Conservation (phyloP, 2,797 vertebrate species). For the Champsocephalus gunnari region DNA sequence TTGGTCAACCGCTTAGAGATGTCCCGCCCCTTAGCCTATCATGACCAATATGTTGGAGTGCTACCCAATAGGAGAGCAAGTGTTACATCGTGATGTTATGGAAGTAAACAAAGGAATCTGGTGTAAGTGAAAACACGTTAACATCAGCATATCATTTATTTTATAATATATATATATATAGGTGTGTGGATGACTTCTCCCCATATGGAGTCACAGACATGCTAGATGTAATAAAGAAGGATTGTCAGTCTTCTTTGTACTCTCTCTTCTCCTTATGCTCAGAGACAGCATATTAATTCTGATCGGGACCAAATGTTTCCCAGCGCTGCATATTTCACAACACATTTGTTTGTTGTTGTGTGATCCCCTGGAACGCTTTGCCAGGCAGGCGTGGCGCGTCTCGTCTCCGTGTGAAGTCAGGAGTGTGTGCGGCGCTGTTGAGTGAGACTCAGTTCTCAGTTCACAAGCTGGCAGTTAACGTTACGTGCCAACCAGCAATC, state of each 20-base stretch:
- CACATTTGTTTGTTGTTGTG: conserved; percentile 63
- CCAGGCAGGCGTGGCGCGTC: conserved; percentile 39
- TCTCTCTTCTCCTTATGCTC: conserved; percentile 20
- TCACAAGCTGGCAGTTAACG: conserved; percentile 58
- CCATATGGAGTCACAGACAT: no score
- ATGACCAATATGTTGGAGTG: no score
- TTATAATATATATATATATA: not conserved
- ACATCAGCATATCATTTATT: not conserved
- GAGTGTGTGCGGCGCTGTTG: conserved; percentile 42
- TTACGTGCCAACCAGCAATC: conserved; percentile 53
- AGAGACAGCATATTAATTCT: conserved; percentile 48
- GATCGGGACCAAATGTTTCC: conserved; percentile 49
- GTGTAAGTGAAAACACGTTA: not conserved
- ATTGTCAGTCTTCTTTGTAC: conserved; percentile 7
- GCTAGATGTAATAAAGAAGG: conserved; percentile 26
- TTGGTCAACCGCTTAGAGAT: no score
- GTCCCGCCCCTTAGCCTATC: no score
- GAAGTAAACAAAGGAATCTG: no score
- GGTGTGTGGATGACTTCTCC: not conserved
- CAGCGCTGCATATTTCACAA: conserved; percentile 54
- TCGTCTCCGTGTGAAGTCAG: conserved; percentile 37
- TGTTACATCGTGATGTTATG: no score
- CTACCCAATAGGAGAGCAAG: no score
- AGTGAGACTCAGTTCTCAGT: conserved; percentile 56
- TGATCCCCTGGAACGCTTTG: conserved; percentile 55